Evolutionary conservation across 1,140 invertebrate genomes (phyloP).

Genomic region (Eurytemora carolleeae): DNA sequence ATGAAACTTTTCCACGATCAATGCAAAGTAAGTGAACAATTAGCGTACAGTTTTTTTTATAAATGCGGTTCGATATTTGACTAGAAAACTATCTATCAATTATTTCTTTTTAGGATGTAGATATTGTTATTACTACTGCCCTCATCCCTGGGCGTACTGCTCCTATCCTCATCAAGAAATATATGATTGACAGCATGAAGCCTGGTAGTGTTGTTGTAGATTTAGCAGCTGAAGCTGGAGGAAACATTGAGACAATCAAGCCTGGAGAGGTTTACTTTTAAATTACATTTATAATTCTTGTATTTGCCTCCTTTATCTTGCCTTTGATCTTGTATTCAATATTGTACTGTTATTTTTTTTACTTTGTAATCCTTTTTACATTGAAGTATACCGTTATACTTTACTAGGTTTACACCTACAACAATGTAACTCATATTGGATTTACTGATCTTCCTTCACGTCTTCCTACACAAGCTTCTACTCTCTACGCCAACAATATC

Average conservation of each 20-base stretch:
- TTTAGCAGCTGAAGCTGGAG: conserved; percentile 66
- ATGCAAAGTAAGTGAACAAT: conserved; percentile 37
- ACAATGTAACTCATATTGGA: conserved; percentile 62
- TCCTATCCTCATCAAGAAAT: conserved; percentile 57
- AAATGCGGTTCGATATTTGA: too few relatives aligned
- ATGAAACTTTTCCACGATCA: conserved; percentile 66
- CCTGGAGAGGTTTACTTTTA: conserved; percentile 39
- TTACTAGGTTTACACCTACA: conserved; percentile 38
- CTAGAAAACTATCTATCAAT: too few relatives aligned
- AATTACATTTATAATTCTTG: too few relatives aligned
- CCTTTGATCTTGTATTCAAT: too few relatives aligned
- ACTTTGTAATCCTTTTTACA: too few relatives aligned
- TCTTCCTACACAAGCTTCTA: conserved; percentile 63
- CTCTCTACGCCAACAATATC: conserved; percentile 73
- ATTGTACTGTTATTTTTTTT: too few relatives aligned
- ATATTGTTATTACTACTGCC: conserved; percentile 65
- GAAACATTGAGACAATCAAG: conserved; percentile 62
- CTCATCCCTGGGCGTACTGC: conserved; percentile 72
- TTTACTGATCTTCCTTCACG: conserved; percentile 63
- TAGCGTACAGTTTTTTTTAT: too few relatives aligned
- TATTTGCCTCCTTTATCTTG: too few relatives aligned
- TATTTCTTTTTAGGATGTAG: conserved; percentile 37
- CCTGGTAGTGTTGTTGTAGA: conserved; percentile 75
- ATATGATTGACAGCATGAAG: conserved; percentile 53
- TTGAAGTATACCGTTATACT: too few relatives aligned